A percentile compares a stretch with the other conserved stretches of the same genome.
These are phyloP conservation scores for Desoria tigrina DNA, from an alignment of 2,888 invertebrate species.

Conservation along the genomic window DNA sequence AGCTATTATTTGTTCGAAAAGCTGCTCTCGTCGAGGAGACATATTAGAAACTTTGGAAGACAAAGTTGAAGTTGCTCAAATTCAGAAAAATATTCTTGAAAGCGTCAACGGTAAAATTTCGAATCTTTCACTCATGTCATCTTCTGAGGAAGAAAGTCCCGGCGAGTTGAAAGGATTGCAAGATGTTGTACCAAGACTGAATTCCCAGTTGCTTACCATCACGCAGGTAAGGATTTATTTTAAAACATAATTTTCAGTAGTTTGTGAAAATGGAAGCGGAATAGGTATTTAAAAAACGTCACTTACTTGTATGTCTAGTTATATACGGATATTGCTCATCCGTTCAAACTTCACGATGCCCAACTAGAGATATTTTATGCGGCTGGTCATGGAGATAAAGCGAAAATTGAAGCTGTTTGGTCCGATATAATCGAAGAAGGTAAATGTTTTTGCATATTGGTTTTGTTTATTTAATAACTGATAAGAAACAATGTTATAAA, in stretches of 20 bases:
- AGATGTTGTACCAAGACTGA: slow-evolving; percentile 70
- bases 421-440: slow-evolving; percentile 71
- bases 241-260: background rate
- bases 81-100: slow-evolving; percentile 68
- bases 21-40: slow-evolving; percentile 73
- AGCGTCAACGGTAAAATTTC: slow-evolving; percentile 63
- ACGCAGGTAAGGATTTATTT: slow-evolving; percentile 66
- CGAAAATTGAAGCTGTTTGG: slow-evolving; percentile 89
- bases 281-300: no score
- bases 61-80: slow-evolving; percentile 85
- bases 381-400: slow-evolving; percentile 85
- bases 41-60: slow-evolving; percentile 87
- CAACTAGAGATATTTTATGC: slow-evolving; percentile 93
- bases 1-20: slow-evolving; percentile 93
- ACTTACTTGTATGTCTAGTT: no score
- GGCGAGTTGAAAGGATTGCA: slow-evolving; percentile 43
- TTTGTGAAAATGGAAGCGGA: slow-evolving; percentile 8
- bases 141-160: slow-evolving; percentile 52
- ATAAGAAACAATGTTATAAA: background rate
- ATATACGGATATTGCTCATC: slow-evolving; percentile 89
- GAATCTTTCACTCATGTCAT: slow-evolving; percentile 55
- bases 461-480: no score
- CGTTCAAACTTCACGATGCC: slow-evolving; percentile 86
- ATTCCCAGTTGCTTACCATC: slow-evolving; percentile 80
- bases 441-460: slow-evolving; percentile 41